phyloP scores from a whole-genome alignment of 2,797 vertebrate species.

The Psittacula echo region DNA sequence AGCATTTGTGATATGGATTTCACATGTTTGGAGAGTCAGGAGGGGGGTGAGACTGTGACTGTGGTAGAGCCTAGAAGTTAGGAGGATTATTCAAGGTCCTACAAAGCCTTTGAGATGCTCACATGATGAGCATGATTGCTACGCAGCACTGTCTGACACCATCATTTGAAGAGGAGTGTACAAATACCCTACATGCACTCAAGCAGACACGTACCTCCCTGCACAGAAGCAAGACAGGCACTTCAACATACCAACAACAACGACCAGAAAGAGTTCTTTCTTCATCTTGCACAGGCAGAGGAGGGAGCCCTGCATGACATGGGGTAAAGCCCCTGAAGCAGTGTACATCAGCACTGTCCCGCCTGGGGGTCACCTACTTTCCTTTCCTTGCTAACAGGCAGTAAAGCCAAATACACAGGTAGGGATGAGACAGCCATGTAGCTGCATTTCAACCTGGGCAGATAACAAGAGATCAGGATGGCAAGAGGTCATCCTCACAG shows the following conservation, averaged over 20 bases:
- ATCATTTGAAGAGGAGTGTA: neutral
- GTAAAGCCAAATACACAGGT: neutral
- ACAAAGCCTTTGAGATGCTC: neutral
- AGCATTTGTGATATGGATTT: neutral
- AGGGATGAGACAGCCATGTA: neutral
- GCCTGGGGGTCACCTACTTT: neutral
- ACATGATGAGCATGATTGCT: accelerated
- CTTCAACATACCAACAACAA: neutral
- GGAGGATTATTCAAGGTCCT: neutral
- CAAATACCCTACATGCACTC: neutral
- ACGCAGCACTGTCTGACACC: neutral
- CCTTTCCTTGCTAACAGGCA: neutral
- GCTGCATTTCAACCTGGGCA: conserved; percentile 14
- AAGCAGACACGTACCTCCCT: neutral
- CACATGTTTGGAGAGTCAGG: neutral
- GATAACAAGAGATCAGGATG: conserved; percentile 49
- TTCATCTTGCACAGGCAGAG: neutral
- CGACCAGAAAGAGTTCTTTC: neutral
- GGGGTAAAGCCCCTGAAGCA: neutral
- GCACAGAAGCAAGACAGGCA: neutral
- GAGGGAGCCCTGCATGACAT: neutral
- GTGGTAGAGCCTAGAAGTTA: neutral
- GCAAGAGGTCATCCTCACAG: conserved; percentile 39
- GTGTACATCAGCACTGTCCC: neutral
- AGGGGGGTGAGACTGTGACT: accelerated